These are phyloP conservation scores for Steromphala cineraria DNA, from an alignment of 2,888 invertebrate species.

Conservation along the genomic window DNA sequence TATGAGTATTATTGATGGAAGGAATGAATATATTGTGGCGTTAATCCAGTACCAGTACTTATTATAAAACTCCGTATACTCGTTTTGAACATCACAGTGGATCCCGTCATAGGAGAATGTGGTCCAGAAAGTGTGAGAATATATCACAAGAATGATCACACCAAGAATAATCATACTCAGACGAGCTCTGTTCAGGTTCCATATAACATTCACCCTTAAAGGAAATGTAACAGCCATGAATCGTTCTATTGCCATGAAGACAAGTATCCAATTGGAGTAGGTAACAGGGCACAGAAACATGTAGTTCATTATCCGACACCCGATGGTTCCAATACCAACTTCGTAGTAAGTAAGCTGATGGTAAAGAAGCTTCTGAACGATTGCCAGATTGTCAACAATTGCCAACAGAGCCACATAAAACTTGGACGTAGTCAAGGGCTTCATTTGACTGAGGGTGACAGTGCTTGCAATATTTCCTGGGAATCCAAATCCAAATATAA, in stretches of 20 bases:
- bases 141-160: slow-evolving; percentile 7
- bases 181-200: slow-evolving; percentile 7
- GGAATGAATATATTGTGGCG: slow-evolving; percentile 33
- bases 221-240: slow-evolving; percentile 22
- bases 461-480: slow-evolving; percentile 21
- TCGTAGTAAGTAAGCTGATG: neutral
- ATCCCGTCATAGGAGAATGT: neutral
- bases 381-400: slow-evolving; percentile 17
- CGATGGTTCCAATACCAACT: neutral
- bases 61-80: slow-evolving; percentile 20
- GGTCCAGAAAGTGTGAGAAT: slow-evolving; percentile 12
- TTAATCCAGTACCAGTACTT: slow-evolving; percentile 34
- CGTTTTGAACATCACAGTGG: neutral
- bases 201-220: neutral
- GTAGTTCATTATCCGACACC: slow-evolving; percentile 1
- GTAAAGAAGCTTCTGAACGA: neutral
- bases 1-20: slow-evolving; percentile 36
- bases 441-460: slow-evolving; percentile 18
- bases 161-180: slow-evolving; percentile 6
- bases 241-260: slow-evolving; percentile 21
- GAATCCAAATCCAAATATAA: slow-evolving; percentile 16
- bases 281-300: neutral
- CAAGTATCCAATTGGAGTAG: slow-evolving; percentile 21
- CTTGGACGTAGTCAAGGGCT: slow-evolving; percentile 3
- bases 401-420: slow-evolving; percentile 20